Evolutionary conservation across 2,888 invertebrate species (phyloP).

Genomic region (Pseudoips prasinana): DNA sequence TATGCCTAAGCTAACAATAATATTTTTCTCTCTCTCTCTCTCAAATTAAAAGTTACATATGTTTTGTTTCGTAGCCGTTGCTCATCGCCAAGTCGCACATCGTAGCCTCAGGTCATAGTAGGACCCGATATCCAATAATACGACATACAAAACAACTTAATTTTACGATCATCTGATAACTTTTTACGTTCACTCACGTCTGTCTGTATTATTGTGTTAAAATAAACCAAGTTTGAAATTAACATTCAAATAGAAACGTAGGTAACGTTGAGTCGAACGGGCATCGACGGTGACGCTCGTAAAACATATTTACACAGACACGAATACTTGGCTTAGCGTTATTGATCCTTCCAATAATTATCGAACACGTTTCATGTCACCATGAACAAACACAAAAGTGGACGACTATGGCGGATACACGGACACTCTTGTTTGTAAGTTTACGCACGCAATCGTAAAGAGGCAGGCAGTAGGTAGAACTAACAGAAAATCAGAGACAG

Average conservation of each 20-base stretch:
- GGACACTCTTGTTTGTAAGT: conserved; percentile 65
- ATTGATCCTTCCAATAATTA: conserved; percentile 83
- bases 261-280: conserved; percentile 44
- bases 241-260: conserved; percentile 77
- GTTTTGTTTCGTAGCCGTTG: too few relatives aligned
- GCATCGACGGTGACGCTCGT: conserved; percentile 53
- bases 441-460: conserved; percentile 74
- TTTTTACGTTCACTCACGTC: conserved; percentile 29
- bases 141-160: conserved; percentile 3
- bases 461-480: conserved; percentile 74
- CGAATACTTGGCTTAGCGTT: conserved; percentile 75
- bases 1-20: too few relatives aligned
- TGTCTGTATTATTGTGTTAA: conserved; percentile 42
- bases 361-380: conserved; percentile 81
- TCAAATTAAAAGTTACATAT: too few relatives aligned
- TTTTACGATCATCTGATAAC: conserved; percentile 14
- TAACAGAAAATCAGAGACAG: conserved; percentile 66
- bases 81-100: too few relatives aligned
- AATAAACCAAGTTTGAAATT: conserved; percentile 67
- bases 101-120: too few relatives aligned
- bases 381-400: conserved; percentile 75
- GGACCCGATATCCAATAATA: too few relatives aligned
- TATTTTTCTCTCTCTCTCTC: too few relatives aligned
- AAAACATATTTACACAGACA: conserved; percentile 71
- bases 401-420: conserved; percentile 67